A percentile compares a stretch with the other conserved stretches of the same genome.
Evolutionary conservation across 92 coral and sea anemone species (phyloP).

Genomic region (Phenganax subtilis): DNA sequence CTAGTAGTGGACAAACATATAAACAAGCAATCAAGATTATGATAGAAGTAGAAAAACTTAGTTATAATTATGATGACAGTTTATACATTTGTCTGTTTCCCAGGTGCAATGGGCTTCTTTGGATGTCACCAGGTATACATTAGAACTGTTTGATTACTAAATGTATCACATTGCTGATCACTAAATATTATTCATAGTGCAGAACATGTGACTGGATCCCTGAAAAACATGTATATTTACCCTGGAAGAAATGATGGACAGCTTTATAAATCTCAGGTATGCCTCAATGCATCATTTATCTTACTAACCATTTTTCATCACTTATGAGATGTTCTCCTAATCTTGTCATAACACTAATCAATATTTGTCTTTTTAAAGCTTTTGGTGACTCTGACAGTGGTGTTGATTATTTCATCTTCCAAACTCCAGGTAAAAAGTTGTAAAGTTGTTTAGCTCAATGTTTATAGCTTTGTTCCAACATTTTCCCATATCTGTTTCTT

Average conservation of each 20-base stretch:
- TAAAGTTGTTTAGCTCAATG: not conserved
- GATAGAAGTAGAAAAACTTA: not conserved
- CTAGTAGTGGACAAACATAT: too few relatives aligned
- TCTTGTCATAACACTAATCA: not conserved
- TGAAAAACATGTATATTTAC: slow-evolving; percentile 74
- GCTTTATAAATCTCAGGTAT: slow-evolving; percentile 70
- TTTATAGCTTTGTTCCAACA: too few relatives aligned
- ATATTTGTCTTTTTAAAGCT: slow-evolving; percentile 49
- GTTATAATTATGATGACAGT: not conserved
- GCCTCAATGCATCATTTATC: not conserved
- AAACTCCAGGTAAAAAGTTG: slow-evolving; percentile 35
- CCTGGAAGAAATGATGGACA: slow-evolving; percentile 64
- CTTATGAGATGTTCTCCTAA: not conserved
- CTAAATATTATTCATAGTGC: slow-evolving; percentile 44
- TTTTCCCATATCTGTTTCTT: not conserved
- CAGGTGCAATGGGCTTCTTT: slow-evolving; percentile 32
- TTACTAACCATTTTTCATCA: not conserved
- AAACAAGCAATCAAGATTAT: not conserved
- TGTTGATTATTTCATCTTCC: slow-evolving; percentile 58
- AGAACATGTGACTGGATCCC: slow-evolving; percentile 83
- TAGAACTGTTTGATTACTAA: not conserved
- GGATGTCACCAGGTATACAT: slow-evolving; percentile 30
- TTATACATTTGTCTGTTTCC: not conserved
- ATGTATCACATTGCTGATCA: not conserved
- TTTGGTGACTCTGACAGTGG: slow-evolving; percentile 73